These are phyloP conservation scores for Mungos mungo DNA, from an alignment of 2,113 vertebrate species.

Conservation along the genomic window DNA sequence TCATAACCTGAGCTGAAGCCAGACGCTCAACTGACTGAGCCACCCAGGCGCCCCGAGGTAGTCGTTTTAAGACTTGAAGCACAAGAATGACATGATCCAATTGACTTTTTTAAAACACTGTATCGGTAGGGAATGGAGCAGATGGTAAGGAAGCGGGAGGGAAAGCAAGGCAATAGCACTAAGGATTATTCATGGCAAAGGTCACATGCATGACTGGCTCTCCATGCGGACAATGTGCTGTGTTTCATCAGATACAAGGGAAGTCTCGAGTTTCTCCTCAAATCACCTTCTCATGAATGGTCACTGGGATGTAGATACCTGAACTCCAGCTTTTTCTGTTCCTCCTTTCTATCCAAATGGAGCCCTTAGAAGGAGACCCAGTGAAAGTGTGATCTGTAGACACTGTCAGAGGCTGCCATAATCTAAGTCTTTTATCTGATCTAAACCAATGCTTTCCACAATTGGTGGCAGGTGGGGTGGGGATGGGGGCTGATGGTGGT, in stretches of 20 bases:
- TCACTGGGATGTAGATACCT: no score
- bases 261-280: background rate
- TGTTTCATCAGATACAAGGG: background rate
- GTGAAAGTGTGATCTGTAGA: background rate
- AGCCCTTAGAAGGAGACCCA: background rate
- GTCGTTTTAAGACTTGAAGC: background rate
- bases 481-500: background rate
- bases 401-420: background rate
- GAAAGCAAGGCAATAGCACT: fast-evolving
- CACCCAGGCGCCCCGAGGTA: background rate
- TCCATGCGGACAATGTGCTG: fast-evolving
- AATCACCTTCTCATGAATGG: background rate
- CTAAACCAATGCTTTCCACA: background rate
- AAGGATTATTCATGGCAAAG: background rate
- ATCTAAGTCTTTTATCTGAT: background rate
- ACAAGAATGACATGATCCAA: background rate
- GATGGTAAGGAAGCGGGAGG: background rate
- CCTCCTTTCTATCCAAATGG: background rate
- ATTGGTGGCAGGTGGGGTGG: background rate
- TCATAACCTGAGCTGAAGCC: no score
- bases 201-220: background rate
- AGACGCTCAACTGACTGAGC: no score
- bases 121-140: background rate
- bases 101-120: background rate
- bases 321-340: background rate